Conservation (phyloP, 2,113 vertebrate species). For the Burhinus oedicnemus region DNA sequence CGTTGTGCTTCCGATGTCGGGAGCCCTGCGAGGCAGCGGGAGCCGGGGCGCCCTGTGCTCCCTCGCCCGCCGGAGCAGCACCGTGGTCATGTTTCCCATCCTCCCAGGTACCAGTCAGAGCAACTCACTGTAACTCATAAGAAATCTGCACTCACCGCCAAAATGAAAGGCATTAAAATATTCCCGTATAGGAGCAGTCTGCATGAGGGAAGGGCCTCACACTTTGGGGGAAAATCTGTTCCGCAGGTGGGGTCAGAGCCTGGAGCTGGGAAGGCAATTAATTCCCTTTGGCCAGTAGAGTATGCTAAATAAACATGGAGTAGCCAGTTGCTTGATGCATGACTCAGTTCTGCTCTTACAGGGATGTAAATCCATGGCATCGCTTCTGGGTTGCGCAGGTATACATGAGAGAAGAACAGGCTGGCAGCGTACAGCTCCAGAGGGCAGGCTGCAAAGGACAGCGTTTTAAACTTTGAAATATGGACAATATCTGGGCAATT, state of each 20-base stretch:
- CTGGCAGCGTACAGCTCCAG: not conserved
- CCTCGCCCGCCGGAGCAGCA: fast-evolving
- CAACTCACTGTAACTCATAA: not conserved
- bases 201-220: not conserved
- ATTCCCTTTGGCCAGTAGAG: not conserved
- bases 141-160: not conserved
- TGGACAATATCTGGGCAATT: not conserved
- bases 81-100: not conserved
- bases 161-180: not conserved
- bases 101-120: not conserved
- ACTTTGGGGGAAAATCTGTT: not conserved
- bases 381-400: not conserved
- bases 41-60: not conserved
- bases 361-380: not conserved
- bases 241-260: not conserved
- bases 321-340: not conserved
- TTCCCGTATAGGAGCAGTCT: not conserved
- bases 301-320: not conserved
- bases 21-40: not conserved
- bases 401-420: not conserved
- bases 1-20: fast-evolving
- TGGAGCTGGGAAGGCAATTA: not conserved
- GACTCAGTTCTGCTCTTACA: not conserved
- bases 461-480: not conserved
- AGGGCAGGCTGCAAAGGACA: not conserved